phyloP scores from a whole-genome alignment of 2,797 vertebrate genomes.

The Danio tinwini region DNA sequence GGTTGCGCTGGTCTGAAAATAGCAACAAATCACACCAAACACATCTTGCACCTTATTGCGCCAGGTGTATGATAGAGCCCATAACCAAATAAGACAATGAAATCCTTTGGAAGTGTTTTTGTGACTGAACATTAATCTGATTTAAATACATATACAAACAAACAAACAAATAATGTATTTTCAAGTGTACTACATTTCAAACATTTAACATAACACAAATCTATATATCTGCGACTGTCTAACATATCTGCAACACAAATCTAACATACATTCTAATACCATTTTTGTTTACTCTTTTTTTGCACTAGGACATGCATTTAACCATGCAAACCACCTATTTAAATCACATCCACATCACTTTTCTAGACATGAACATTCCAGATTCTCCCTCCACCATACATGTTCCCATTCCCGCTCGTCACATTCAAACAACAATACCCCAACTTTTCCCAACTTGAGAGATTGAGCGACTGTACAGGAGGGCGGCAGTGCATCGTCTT shows the following conservation, averaged over 20 bases:
- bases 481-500: conserved; percentile 19
- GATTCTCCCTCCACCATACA: not conserved
- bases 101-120: no score
- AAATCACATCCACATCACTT: not conserved
- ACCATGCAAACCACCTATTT: not conserved
- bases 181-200: no score
- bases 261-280: not conserved
- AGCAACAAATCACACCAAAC: no score
- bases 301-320: not conserved
- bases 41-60: no score
- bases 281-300: not conserved
- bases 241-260: not conserved
- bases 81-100: no score
- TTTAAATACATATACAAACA: no score
- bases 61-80: no score
- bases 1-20: no score
- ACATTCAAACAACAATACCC: not conserved
- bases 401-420: not conserved
- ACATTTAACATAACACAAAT: no score
- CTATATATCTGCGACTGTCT: not conserved
- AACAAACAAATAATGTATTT: no score
- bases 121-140: no score
- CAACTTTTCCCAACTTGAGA: conserved; percentile 15
- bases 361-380: not conserved
- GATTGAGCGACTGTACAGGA: not conserved